Base-by-base conservation (phyloP, 2,113 vertebrate genomes). In the Carlito syrichta region DNA sequence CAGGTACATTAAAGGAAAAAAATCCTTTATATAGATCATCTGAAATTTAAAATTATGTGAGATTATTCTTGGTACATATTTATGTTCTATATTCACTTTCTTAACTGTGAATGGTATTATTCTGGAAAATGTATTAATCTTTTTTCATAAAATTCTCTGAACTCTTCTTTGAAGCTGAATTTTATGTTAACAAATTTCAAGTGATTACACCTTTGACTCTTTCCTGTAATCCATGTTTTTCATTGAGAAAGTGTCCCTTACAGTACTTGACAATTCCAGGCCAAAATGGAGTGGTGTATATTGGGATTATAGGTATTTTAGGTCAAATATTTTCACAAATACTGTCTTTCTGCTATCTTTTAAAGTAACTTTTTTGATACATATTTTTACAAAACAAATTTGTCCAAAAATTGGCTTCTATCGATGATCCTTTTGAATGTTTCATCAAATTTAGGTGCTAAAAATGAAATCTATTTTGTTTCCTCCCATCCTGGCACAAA, bases 321-420 rank as follows among this genome's bases (percentile, higher is more conserved):
- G 54, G 38, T 50, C 56, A 85, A 78, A 56, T 74, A 66, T 85
- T 92, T 85, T 50, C 85, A 91, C 12, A 84, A 52, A 63, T 58
- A 78, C 38, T 60, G 17, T 50, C 16, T 84, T 71, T 94, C 23
- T 83, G 69, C 9, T 48, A 83, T 7, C 32, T 6, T 71, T n/a
- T 25, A 77, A 32, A 63, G 14, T 71, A n/a, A 8, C 69, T 83
- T 78, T 69, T 89, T 73, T 74, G 73, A 78, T 73, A 58, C 9
- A 84, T 25, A 83, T 52, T 89, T 88, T 94, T 77, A 60, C 38
- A 78, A 71, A 94, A 94, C 62, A 87, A 56, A 50, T 73, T 92
- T 91, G 50, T 56, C 30, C 35, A 17, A 23, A 50, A 63, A 58
- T 3, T 66, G 60, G 54, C 8, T 45, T 73, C 45, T 54, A 38